phyloP scores from a whole-genome alignment of 2,113 vertebrate species.

The Phalacrocorax pelagicus region DNA sequence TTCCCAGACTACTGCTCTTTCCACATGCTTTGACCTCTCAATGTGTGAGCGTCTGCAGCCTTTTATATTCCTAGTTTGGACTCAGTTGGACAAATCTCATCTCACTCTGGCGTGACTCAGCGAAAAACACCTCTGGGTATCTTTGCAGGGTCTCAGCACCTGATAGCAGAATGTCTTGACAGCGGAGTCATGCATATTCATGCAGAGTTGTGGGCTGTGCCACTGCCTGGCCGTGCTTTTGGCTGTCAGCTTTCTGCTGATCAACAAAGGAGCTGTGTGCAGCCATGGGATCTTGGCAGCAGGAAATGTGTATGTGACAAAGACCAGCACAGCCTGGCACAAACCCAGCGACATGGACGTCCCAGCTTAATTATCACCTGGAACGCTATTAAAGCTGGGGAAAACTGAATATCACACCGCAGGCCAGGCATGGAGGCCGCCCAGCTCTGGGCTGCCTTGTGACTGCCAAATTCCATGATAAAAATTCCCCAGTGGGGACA shows the following conservation, averaged over 20 bases:
- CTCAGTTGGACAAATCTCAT: not conserved
- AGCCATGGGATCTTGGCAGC: not conserved
- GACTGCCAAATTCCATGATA: slow-evolving; percentile 45
- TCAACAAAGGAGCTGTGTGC: not conserved
- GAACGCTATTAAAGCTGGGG: not conserved
- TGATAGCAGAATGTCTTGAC: not conserved
- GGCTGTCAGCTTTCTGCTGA: not conserved
- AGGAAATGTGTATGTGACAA: not conserved
- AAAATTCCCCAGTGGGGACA: not conserved
- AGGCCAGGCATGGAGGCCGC: not conserved
- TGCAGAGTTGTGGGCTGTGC: not conserved
- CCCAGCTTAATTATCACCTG: slow-evolving; percentile 12
- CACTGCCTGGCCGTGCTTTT: not conserved
- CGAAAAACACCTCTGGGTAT: not conserved
- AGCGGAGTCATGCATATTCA: not conserved
- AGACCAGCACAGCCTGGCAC: slow-evolving; percentile 14
- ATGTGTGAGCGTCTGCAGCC: not conserved
- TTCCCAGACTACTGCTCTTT: slow-evolving; percentile 33
- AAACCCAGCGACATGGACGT: not conserved
- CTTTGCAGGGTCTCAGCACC: not conserved
- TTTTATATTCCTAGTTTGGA: slow-evolving; percentile 19
- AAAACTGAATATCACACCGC: not conserved
- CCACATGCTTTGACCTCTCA: not conserved
- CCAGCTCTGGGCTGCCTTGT: not conserved
- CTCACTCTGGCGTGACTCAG: not conserved